Base-by-base conservation (phyloP, 2,888 invertebrate genomes). In the Helobdella robusta region DNA sequence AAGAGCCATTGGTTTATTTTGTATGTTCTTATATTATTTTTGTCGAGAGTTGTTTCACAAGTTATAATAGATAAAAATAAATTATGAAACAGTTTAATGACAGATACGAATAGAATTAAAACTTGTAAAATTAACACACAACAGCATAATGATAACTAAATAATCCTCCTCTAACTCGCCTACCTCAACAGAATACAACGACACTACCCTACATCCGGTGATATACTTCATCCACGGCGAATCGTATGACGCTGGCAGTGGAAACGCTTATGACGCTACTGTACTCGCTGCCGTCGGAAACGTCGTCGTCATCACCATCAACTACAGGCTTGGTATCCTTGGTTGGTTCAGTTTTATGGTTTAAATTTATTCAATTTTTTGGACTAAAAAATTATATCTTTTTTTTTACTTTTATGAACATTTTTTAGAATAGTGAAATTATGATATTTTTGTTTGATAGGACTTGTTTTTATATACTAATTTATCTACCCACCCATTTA, bases 301-400 rank as follows among this genome's bases (percentile, higher is more conserved):
- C 32, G 62, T 62, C 62, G 35, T 62, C 50, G 62, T 62, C 28
- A 35, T 44, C 11, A 62, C 62, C 32, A 23, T 62, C n/a, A 62
- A 62, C 23, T 62, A 62, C 62, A 62, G 62, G 35, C 62, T 62
- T 20, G 62, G 62, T 50, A 50, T 44, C 11, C 32, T 62, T n/a
- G 62, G 62, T 62, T 44, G 6, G 62, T 61, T 34, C 1, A 15
- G 34, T 11, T 8, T 48, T 48, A 5, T 48, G 15, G 11, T 40
- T 40, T 40, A 15, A 40, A 11, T 40, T 40, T 40, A 11, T 15
- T 15, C 18, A 40, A 11, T 40, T 40, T 15, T 40, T 40, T 40
- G 11, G 40, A 15, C n/a, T 40, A 11, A 40, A 40, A 11, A 40
- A 18, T 40, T 40, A 40, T 40, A 15, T 40, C 40, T 40, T 11